Percentiles rank a stretch among this genome's conserved stretches.
phyloP scores from a whole-genome alignment of 2,888 invertebrate genomes.

The Trissolcus japonicus region DNA sequence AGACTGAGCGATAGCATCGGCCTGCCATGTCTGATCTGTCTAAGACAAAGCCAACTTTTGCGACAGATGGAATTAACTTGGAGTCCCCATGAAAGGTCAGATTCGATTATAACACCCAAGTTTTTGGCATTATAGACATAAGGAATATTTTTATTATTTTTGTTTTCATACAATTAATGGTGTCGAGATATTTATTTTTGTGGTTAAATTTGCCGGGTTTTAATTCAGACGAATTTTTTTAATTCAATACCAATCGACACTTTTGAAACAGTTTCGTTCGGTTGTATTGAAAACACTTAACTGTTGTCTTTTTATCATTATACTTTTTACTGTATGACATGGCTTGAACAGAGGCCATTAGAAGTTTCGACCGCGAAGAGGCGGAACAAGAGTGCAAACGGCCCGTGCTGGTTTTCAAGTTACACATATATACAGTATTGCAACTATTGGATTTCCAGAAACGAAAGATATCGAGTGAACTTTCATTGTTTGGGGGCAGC shows the following conservation, averaged over 20 bases:
- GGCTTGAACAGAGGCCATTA: constrained; percentile 58
- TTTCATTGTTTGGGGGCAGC: not conserved
- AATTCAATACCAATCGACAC: too few species aligned
- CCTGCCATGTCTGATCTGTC: too few species aligned
- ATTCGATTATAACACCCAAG: too few species aligned
- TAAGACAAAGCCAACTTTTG: too few species aligned
- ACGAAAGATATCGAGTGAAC: constrained; percentile 24
- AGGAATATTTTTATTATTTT: too few species aligned
- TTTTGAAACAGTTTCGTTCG: too few species aligned
- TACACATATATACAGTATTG: constrained; percentile 26
- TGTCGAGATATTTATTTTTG: constrained; percentile 10
- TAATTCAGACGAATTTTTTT: too few species aligned
- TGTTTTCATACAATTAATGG: too few species aligned
- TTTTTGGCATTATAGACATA: too few species aligned
- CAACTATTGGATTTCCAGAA: constrained; percentile 8
- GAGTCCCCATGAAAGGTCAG: too few species aligned
- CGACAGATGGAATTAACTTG: too few species aligned
- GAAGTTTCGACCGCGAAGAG: constrained; percentile 51
- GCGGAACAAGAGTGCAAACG: constrained; percentile 34
- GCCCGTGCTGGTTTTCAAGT: constrained; percentile 11
- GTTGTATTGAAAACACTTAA: constrained; percentile 20
- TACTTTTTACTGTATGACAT: constrained; percentile 23
- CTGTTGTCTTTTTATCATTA: constrained; percentile 30
- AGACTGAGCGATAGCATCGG: too few species aligned
- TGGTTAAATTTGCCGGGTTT: not conserved